Conservation (phyloP, 2,113 vertebrate species). For the Rhynchomys soricoides region DNA sequence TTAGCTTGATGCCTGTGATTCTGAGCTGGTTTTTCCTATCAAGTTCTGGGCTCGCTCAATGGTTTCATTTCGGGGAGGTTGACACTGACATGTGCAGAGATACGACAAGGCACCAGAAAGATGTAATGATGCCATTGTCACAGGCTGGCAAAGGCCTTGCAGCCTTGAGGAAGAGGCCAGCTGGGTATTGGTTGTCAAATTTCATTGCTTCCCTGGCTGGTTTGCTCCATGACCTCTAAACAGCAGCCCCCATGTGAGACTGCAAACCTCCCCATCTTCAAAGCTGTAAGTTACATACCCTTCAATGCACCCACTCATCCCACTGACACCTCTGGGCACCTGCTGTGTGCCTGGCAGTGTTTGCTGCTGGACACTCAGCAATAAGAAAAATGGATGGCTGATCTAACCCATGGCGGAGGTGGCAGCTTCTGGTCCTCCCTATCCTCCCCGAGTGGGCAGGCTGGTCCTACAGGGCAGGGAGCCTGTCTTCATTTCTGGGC, state of each 20-base stretch:
- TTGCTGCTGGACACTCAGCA: neutral
- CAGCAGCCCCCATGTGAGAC: neutral
- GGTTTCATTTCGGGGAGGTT: neutral
- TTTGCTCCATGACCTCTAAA: neutral
- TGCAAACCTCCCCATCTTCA: neutral
- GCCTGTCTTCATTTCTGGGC: neutral
- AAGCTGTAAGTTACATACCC: neutral
- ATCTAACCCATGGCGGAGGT: neutral
- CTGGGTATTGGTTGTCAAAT: neutral
- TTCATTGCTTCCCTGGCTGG: neutral
- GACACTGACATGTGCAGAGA: neutral
- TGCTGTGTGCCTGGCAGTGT: neutral
- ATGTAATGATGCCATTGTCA: neutral
- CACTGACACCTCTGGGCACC: neutral
- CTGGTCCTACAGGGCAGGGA: neutral
- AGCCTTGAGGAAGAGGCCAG: neutral
- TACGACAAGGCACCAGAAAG: neutral
- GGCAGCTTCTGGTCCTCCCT: fast-evolving
- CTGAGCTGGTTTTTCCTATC: neutral
- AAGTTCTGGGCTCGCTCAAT: neutral
- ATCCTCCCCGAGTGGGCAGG: too few species aligned
- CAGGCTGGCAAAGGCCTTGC: neutral
- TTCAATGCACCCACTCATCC: neutral
- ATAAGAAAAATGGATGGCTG: neutral
- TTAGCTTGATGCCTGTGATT: neutral